Evolutionary conservation across 2,797 vertebrate species (phyloP), one percentile per base, ranked within the genome.

Genomic region (Anableps anableps): DNA sequence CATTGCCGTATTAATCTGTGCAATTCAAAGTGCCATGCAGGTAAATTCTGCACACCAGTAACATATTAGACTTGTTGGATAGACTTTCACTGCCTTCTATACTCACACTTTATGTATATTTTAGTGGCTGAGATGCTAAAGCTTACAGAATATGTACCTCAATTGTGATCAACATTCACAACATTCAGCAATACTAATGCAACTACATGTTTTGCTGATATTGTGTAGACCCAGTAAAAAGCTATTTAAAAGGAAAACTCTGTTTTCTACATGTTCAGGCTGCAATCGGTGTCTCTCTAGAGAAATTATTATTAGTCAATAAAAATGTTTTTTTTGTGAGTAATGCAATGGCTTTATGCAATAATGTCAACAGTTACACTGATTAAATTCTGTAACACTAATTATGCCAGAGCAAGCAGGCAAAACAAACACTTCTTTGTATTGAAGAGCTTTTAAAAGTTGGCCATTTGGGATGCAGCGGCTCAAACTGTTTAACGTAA

Each of bases 361-460:
- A 82, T 43, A 75, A 80, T 45, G 1, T 62, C 77, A 84, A 70
- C 71, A 43, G 81, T 77, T 89, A 82, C 76, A 83, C 74, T 77
- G 76, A 72, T 80, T 74, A n/a, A 77, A 50, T 50, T 68, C 43
- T 74, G 66, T n/a, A 55, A 84, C 34, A 68, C 72, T 55, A 71
- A 75, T 83, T 89, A 84, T 91, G 84, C 87, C 21, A 82, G 75
- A 83, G 62, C 55, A 84, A 83, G 31, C 72, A 86, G 38, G 58
- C 86, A 80, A 70, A 66, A 85, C 34, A 82, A 87, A 91, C 85
- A 81, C 36, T 72, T 53, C 81, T 85, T 51, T 82, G 81, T 51
- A 83, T 80, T 83, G 72, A 81, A 88, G 76, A 19, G 76, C 58
- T 78, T 75, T 74, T 78, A 74, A 26, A 86, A 88, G 75, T 55